These are phyloP conservation scores for Lanius ludovicianus DNA, from an alignment of 2,113 vertebrate species.

Conservation along the genomic window DNA sequence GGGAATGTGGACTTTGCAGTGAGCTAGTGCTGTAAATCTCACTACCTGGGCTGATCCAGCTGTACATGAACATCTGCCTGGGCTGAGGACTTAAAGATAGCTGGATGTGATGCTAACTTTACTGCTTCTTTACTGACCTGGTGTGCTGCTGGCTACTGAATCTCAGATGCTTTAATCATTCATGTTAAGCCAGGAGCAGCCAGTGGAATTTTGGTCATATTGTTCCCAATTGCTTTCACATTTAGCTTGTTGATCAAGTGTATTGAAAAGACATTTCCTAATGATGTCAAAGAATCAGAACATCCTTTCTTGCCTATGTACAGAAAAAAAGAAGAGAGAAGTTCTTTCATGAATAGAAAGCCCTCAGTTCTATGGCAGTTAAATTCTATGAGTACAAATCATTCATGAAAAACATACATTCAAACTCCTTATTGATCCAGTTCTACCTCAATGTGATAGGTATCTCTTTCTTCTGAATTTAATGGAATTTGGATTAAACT, in stretches of 20 bases:
- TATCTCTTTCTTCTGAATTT: not conserved
- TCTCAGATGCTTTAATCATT: rapidly evolving
- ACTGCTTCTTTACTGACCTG: not conserved
- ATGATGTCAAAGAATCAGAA: not conserved
- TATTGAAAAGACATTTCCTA: not conserved
- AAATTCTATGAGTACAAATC: not conserved
- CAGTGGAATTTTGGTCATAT: not conserved
- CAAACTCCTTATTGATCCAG: not conserved
- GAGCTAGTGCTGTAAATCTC: not conserved
- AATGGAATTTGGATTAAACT: not conserved
- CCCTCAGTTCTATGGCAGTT: not conserved
- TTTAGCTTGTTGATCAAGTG: not conserved
- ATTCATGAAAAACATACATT: not conserved
- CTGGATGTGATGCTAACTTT: not conserved
- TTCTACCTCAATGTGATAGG: not conserved
- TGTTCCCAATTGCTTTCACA: not conserved
- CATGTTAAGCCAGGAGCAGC: not conserved
- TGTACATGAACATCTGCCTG: not conserved
- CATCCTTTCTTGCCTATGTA: not conserved
- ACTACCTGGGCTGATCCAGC: not conserved
- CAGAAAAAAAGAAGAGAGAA: not conserved
- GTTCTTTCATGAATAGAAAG: not conserved
- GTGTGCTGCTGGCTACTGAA: not conserved
- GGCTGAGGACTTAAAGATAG: not conserved
- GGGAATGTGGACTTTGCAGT: not conserved